Conservation (phyloP, 2,113 vertebrate species). For the Corythornis vintsioides region DNA sequence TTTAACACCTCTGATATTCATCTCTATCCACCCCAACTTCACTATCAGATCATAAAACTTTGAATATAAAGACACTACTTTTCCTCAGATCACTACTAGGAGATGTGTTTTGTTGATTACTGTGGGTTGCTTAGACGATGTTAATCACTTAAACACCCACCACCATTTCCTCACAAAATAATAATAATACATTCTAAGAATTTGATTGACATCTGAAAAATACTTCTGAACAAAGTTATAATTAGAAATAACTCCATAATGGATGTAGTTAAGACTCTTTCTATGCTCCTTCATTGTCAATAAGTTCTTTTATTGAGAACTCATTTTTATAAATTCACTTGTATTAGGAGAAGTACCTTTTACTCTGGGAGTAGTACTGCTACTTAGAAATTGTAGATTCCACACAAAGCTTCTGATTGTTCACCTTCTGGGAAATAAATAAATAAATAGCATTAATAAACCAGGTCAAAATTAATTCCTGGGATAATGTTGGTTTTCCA, state of each 20-base stretch:
- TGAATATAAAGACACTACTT: not conserved
- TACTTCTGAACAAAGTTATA: not conserved
- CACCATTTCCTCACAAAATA: not conserved
- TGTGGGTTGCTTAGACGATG: not conserved
- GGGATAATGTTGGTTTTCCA: not conserved
- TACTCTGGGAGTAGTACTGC: not conserved
- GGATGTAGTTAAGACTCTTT: not conserved
- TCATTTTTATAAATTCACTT: not conserved
- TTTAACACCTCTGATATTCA: not conserved
- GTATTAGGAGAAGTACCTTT: not conserved
- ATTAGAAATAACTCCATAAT: not conserved
- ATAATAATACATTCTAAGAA: fast-evolving
- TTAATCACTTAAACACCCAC: not conserved
- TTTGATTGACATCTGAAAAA: not conserved
- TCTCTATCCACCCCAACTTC: not conserved
- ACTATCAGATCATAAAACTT: not conserved
- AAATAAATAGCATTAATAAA: not conserved
- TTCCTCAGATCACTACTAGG: not conserved
- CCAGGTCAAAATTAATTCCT: not conserved
- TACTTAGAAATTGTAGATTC: not conserved
- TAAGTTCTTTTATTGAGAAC: not conserved
- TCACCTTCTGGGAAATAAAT: not conserved
- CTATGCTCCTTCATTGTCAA: not conserved
- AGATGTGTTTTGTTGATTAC: not conserved
- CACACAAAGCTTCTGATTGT: not conserved